Percentiles rank a stretch among this genome's conserved stretches.
Conservation (phyloP, 2,888 invertebrate species). For the Barypeithes pellucidus region DNA sequence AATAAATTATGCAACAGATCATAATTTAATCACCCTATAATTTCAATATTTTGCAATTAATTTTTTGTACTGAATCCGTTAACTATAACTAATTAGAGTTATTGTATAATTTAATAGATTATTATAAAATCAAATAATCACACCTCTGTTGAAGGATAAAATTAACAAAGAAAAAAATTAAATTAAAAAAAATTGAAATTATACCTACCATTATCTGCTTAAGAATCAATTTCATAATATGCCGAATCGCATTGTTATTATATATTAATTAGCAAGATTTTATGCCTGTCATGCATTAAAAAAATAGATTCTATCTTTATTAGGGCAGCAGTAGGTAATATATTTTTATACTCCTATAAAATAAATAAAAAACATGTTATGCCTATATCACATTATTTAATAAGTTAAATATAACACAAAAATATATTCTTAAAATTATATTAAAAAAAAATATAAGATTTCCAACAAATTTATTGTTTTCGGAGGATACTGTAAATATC, state of each 20-base stretch:
- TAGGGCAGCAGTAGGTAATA: too few relatives aligned
- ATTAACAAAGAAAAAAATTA: not conserved
- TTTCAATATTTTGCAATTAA: not conserved
- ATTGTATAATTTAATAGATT: constrained; percentile 3
- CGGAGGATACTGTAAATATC: too few relatives aligned
- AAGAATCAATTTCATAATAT: not conserved
- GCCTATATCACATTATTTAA: too few relatives aligned
- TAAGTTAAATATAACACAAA: too few relatives aligned
- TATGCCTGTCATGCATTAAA: not conserved
- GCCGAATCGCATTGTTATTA: not conserved
- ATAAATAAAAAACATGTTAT: too few relatives aligned
- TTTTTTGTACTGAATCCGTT: not conserved
- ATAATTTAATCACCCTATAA: constrained; percentile 1
- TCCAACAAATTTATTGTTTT: too few relatives aligned
- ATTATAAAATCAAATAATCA: constrained; percentile 16
- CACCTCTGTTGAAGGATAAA: constrained; percentile 4
- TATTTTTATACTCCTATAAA: too few relatives aligned
- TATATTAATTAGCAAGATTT: not conserved
- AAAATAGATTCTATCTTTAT: too few relatives aligned
- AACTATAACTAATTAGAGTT: not conserved
- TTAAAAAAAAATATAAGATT: too few relatives aligned
- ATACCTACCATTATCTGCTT: constrained; percentile 11
- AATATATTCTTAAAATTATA: too few relatives aligned
- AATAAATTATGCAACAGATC: too few relatives aligned
- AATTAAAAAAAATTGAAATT: constrained; percentile 8